phyloP scores from a whole-genome alignment of 2,113 vertebrate genomes.

The Caracal caracal region DNA sequence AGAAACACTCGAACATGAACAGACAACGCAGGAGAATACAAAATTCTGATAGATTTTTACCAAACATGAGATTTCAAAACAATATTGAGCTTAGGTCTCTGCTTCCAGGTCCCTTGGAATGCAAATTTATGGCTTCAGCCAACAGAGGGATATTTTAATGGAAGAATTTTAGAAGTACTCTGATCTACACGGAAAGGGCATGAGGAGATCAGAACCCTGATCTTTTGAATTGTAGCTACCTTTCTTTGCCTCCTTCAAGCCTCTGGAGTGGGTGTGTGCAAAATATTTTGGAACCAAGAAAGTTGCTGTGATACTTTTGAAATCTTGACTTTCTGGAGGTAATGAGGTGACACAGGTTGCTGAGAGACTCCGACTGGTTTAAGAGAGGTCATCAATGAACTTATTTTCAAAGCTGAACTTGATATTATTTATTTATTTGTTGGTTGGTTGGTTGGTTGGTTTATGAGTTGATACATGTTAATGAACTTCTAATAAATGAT shows the following conservation, averaged over 20 bases:
- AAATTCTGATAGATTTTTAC: background rate
- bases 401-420: background rate
- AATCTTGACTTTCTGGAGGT: background rate
- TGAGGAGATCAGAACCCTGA: background rate
- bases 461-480: background rate
- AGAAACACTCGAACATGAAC: background rate
- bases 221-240: background rate
- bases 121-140: background rate
- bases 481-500: background rate
- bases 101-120: background rate
- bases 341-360: background rate
- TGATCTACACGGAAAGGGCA: background rate
- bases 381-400: background rate
- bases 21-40: background rate
- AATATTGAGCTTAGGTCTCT: background rate
- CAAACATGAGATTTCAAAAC: background rate
- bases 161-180: background rate
- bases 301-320: background rate
- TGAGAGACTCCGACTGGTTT: background rate
- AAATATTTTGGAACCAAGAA: conserved; percentile 11
- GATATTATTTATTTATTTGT: background rate
- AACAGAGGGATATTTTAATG: background rate
- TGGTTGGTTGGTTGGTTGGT: background rate
- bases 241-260: background rate
- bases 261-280: background rate